A percentile compares a stretch with the other conserved stretches of the same genome.
phyloP scores from a whole-genome alignment of 2,113 vertebrate genomes.

The Echinops telfairi region DNA sequence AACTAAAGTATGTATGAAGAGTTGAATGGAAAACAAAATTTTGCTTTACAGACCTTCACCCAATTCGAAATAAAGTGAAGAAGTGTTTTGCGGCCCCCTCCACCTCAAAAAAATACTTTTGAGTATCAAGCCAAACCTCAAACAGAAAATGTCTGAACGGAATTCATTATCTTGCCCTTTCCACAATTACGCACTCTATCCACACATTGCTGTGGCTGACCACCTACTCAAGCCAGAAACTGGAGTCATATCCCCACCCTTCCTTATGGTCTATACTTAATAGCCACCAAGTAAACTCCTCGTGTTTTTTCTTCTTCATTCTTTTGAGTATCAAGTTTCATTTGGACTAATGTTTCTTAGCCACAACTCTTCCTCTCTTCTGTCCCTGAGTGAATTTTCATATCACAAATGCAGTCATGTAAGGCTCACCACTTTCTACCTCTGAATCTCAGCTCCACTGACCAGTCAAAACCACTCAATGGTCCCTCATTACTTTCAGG shows the following conservation, averaged over 20 bases:
- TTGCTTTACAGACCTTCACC: no score
- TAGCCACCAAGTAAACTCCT: background rate
- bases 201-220: background rate
- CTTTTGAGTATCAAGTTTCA: background rate
- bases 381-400: background rate
- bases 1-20: no score
- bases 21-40: no score
- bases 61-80: no score
- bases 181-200: background rate
- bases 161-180: conserved; percentile 2
- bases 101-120: background rate
- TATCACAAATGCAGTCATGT: background rate
- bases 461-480: background rate
- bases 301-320: background rate
- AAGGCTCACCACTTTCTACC: no score
- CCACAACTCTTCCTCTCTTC: background rate
- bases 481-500: conserved; percentile 1
- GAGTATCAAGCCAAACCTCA: background rate
- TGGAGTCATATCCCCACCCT: background rate
- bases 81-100: no score
- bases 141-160: background rate
- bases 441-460: background rate
- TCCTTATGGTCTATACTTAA: background rate
- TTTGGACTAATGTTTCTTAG: background rate
- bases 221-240: background rate